phyloP scores from a whole-genome alignment of 1,140 invertebrate genomes.

The Onthophagus taurus region DNA sequence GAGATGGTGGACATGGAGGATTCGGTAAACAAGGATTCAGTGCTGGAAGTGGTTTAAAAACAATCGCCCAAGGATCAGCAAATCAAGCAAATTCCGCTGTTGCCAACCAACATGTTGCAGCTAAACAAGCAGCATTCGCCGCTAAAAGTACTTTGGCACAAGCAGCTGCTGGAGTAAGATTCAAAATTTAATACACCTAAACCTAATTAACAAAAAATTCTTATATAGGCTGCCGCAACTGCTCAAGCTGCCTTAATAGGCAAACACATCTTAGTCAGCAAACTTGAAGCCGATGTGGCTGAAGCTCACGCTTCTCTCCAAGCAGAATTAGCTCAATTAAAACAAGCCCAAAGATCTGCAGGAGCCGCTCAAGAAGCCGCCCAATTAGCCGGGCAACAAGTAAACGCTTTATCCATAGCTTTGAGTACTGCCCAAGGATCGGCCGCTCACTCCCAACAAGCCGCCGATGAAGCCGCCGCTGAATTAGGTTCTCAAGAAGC shows the following conservation, averaged over 20 bases:
- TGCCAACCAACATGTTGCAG: constrained; percentile 8
- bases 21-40: constrained; percentile 10
- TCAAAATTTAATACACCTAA: neutral
- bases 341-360: constrained; percentile 8
- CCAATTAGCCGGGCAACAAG: constrained; percentile 9
- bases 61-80: constrained; percentile 7
- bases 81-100: constrained; percentile 9
- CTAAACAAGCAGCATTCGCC: constrained; percentile 8
- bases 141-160: constrained; percentile 10
- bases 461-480: constrained; percentile 4
- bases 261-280: constrained; percentile 8
- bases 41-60: constrained; percentile 8
- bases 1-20: constrained; percentile 8
- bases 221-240: constrained; percentile 5
- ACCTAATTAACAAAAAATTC: neutral
- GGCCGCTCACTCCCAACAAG: constrained; percentile 1
- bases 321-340: constrained; percentile 7
- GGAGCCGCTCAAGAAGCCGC: constrained; percentile 5
- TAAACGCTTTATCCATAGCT: constrained; percentile 7
- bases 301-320: constrained; percentile 6
- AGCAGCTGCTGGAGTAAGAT: constrained; percentile 6
- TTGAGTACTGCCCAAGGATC: constrained; percentile 7
- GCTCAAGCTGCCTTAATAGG: constrained; percentile 10
- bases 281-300: constrained; percentile 4
- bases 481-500: constrained; percentile 5